A percentile compares a stretch with the other conserved stretches of the same genome.
Conservation (phyloP, 2,888 invertebrate genomes). For the Rotaria sp. region DNA sequence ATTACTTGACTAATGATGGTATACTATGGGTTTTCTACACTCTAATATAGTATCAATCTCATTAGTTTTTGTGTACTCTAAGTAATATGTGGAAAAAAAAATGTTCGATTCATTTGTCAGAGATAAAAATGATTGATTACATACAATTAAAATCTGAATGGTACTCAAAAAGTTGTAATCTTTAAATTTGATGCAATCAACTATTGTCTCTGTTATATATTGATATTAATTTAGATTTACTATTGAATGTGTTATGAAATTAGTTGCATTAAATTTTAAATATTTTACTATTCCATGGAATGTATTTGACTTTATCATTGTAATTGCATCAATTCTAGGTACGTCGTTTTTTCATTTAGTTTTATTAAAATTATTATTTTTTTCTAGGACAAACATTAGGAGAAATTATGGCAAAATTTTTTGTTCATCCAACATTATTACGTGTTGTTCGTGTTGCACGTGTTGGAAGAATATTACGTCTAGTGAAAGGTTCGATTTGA, state of each 20-base stretch:
- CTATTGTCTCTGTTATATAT: too few species aligned
- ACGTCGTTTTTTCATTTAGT: conserved; percentile 48
- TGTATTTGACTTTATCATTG: conserved; percentile 96
- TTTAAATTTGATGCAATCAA: too few species aligned
- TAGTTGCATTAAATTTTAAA: conserved; percentile 91
- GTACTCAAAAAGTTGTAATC: too few species aligned
- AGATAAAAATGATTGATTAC: too few species aligned
- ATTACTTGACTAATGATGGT: too few species aligned
- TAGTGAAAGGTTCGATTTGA: conserved; percentile 69
- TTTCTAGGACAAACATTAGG: conserved; percentile 12
- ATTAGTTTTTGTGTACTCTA: too few species aligned
- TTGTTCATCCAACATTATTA: conserved; percentile 78
- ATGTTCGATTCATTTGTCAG: too few species aligned
- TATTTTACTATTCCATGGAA: conserved; percentile 99
- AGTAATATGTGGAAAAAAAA: too few species aligned
- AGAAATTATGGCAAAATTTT: neutral
- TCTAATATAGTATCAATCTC: too few species aligned
- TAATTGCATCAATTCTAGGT: conserved; percentile 95
- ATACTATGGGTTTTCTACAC: too few species aligned
- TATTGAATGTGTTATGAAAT: conserved; percentile 92
- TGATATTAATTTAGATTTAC: conserved; percentile 63
- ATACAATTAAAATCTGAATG: too few species aligned
- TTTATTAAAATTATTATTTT: neutral
- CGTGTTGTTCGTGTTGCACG: conserved; percentile 96
- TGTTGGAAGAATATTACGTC: conserved; percentile 88